Evolutionary conservation across 2,113 vertebrate species (phyloP).

Genomic region (Microcebus griseorufus): DNA sequence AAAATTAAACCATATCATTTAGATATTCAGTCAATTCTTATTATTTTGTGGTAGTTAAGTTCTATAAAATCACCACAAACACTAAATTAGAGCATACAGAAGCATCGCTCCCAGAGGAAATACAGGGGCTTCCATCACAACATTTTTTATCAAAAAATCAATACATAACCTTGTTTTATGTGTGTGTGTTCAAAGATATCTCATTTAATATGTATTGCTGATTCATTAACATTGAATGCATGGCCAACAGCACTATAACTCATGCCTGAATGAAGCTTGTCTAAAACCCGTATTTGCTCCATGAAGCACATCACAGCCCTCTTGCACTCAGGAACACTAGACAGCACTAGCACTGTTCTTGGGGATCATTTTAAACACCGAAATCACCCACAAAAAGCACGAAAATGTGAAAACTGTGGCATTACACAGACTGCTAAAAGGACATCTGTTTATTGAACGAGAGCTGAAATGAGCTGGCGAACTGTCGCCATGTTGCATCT

Average conservation of each 20-base stretch:
- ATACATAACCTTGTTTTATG: background rate
- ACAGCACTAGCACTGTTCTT: background rate
- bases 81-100: background rate
- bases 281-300: background rate
- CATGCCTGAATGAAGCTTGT: background rate
- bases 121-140: background rate
- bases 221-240: background rate
- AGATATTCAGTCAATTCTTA: background rate
- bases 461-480: background rate
- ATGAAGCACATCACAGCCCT: background rate
- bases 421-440: background rate
- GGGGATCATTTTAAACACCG: background rate
- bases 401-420: background rate
- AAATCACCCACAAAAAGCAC: background rate
- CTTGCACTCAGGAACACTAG: background rate
- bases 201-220: background rate
- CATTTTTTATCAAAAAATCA: background rate
- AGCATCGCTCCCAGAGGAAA: background rate
- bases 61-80: background rate
- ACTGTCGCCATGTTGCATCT: fast-evolving
- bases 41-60: background rate
- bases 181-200: background rate
- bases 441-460: background rate
- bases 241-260: background rate
- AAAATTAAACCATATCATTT: background rate